Conservation (phyloP, 2,113 vertebrate species). For the Saccopteryx leptura region DNA sequence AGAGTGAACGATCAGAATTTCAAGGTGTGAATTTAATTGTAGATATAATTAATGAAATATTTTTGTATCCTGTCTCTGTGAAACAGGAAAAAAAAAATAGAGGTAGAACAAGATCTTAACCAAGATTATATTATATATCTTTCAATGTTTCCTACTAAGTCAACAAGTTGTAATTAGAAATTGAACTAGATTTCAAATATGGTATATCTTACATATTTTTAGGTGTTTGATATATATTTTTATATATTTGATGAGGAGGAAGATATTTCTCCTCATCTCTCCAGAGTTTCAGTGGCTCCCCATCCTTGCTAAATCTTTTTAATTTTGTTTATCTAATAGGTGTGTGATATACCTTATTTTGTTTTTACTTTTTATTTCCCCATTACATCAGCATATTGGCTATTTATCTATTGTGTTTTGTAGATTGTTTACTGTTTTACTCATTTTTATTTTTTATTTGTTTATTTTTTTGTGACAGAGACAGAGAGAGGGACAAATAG, state of each 20-base stretch:
- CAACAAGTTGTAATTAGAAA: not conserved
- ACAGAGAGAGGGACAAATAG: no score
- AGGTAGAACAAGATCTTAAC: not conserved
- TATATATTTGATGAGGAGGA: not conserved
- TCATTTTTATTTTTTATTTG: no score
- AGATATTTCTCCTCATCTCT: not conserved
- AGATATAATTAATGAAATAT: slow-evolving; percentile 20
- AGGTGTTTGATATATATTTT: not conserved
- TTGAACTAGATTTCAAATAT: not conserved
- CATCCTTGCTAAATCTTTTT: not conserved
- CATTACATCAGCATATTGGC: not conserved
- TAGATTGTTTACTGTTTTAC: not conserved
- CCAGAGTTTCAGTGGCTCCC: not conserved
- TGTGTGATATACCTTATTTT: not conserved
- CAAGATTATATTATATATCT: not conserved
- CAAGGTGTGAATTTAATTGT: not conserved
- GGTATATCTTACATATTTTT: not conserved
- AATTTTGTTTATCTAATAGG: not conserved
- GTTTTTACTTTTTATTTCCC: not conserved
- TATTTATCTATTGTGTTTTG: not conserved
- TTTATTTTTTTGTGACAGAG: no score
- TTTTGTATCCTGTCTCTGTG: not conserved
- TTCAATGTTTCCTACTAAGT: not conserved
- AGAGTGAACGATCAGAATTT: not conserved
- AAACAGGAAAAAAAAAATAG: slow-evolving; percentile 4